A percentile compares a stretch with the other conserved stretches of the same genome.
phyloP scores from a whole-genome alignment of 2,888 invertebrate genomes.

The Leucozona laternaria region DNA sequence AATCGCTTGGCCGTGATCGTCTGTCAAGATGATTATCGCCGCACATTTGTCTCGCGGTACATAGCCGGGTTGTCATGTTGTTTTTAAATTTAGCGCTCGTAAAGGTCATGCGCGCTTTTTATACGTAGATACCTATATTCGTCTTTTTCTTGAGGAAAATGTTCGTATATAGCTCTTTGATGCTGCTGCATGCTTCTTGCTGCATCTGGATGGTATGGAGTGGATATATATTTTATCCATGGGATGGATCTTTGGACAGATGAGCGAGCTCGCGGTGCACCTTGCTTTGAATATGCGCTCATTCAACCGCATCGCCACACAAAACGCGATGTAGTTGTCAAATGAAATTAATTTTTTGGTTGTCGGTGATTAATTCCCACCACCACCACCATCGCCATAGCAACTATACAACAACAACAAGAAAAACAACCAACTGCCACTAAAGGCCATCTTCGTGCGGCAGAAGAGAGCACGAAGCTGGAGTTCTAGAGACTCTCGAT shows the following conservation, averaged over 20 bases:
- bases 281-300: constrained; percentile 67
- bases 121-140: neutral
- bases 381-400: constrained; percentile 22
- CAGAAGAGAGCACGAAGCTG: constrained; percentile 39
- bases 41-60: constrained; percentile 74
- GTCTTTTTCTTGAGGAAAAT: neutral
- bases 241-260: constrained; percentile 49
- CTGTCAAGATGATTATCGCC: constrained; percentile 74
- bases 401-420: constrained; percentile 17
- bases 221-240: neutral
- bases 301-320: constrained; percentile 54
- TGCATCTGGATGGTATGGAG: constrained; percentile 24
- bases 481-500: constrained; percentile 40
- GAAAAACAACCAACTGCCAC: constrained; percentile 10
- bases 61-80: constrained; percentile 72
- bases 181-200: neutral
- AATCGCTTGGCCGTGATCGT: constrained; percentile 58
- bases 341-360: constrained; percentile 75
- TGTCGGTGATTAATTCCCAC: constrained; percentile 75
- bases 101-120: constrained; percentile 69
- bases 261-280: constrained; percentile 51
- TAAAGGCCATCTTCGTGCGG: constrained; percentile 67
- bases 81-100: constrained; percentile 69
- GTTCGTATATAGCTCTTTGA: neutral
- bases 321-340: constrained; percentile 75